Evolutionary conservation across 2,113 vertebrate species (phyloP).

Genomic region (human): DNA sequence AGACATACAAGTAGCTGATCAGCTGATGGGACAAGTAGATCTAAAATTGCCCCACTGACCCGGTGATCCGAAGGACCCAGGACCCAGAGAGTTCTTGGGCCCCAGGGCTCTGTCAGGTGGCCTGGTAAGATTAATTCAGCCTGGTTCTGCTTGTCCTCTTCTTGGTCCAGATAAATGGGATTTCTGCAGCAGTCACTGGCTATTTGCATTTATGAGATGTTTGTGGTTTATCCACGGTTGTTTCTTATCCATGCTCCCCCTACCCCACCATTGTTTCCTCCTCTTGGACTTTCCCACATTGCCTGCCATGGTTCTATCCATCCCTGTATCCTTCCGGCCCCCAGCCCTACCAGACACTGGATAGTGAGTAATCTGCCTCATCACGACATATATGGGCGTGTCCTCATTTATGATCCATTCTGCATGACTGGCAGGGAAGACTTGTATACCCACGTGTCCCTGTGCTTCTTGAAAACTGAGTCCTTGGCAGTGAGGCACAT

Average conservation of each 20-base stretch:
- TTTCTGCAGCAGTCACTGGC: neutral
- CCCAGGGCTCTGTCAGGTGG: neutral
- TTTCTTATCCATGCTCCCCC: neutral
- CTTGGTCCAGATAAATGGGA: neutral
- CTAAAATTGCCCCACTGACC: neutral
- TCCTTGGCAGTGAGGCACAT: neutral
- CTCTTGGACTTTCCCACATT: neutral
- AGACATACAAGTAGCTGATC: neutral
- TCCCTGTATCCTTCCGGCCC: neutral
- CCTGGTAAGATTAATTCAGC: no score
- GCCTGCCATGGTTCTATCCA: neutral
- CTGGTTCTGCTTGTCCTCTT: neutral
- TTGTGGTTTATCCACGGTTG: neutral
- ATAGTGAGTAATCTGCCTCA: neutral
- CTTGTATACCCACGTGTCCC: neutral
- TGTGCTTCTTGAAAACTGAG: neutral
- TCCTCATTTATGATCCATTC: neutral
- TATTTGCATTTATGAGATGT: neutral
- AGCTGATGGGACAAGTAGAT: neutral
- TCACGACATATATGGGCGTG: fast-evolving
- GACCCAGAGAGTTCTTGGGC: neutral
- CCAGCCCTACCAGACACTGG: neutral
- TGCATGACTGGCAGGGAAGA: neutral
- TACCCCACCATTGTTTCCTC: neutral
- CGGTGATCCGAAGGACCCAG: fast-evolving